Base-by-base conservation (phyloP, 1,140 invertebrate genomes). In the Diorhabda elongata region DNA sequence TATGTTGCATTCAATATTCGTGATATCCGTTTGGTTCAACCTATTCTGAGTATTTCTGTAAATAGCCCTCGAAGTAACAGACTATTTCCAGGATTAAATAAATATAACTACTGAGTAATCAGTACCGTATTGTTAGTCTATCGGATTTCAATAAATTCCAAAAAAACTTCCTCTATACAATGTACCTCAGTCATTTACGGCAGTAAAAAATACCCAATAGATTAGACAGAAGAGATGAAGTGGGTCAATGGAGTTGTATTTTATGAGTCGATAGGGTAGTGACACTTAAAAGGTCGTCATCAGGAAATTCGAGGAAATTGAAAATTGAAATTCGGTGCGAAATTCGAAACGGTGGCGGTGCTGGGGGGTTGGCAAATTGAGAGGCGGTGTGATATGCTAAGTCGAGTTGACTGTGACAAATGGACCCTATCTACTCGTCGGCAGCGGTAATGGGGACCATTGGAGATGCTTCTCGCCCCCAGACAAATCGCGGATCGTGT, bases 271-370 rank as follows among this genome's bases (percentile, higher is more conserved):
- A 52, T n/a, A 52, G 47, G 47, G 47, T 52, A 52, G 47, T 52
- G 47, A 52, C 47, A 52, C 47, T 52, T 52, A 52, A 52, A 52
- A 52, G 47, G 47, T n/a, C 47, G 47, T 52, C 59, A 8, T 61
- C 26, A 43, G 59, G 59, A 43, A 42, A 41, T 41, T 41, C 26
- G 6, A 9, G 59, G 59, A 61, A 61, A 61, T 61, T 61, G 59
- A 42, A 61, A 61, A 61, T 61, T 61, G 26, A 61, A 61, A 61
- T 61, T 61, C 59, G 59, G 47, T 52, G 47, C 47, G 47, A 52
- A 52, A 52, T 52, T 52, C 47, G 47, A 52, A 52, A 8, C 47
- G 6, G 47, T 52, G 47, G 47, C 47, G 47, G 47, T 52, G 47
- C 47, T 5, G 42, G 11, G 4, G 59, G 26, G 59, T 7, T 42